Conservation (phyloP, 2,888 invertebrate species). For the Patella depressa region DNA sequence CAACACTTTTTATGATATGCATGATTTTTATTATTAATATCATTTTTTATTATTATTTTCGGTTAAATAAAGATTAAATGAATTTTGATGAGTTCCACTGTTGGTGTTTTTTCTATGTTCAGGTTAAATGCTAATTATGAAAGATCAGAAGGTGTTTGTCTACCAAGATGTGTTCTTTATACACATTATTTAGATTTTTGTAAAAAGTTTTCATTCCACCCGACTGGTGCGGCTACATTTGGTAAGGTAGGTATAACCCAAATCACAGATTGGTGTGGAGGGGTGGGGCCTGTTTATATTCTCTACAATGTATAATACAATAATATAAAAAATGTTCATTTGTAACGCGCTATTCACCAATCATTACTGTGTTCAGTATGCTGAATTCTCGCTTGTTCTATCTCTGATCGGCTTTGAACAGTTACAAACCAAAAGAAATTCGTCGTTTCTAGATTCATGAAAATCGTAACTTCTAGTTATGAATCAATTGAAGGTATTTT, state of each 20-base stretch:
- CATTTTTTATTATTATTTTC: too few species aligned
- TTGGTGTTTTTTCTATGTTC: not conserved
- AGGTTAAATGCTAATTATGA: conserved; percentile 71
- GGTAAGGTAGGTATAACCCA: conserved; percentile 64
- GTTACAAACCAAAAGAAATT: too few species aligned
- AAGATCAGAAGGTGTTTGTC: conserved; percentile 70
- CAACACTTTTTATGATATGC: too few species aligned
- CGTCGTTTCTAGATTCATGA: too few species aligned
- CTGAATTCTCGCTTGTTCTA: too few species aligned
- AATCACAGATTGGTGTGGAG: too few species aligned
- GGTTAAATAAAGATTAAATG: too few species aligned
- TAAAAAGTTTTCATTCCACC: conserved; percentile 62
- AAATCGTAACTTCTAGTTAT: too few species aligned
- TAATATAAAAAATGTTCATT: not conserved
- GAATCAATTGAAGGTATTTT: too few species aligned
- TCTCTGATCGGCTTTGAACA: too few species aligned
- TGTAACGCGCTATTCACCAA: not conserved
- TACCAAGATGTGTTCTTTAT: conserved; percentile 67
- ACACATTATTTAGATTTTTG: conserved; percentile 71
- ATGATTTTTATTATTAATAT: too few species aligned
- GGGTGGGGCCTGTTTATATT: not conserved
- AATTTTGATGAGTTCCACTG: too few species aligned
- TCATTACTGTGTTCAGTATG: not conserved
- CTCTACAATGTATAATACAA: not conserved
- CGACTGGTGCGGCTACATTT: conserved; percentile 71